Percentiles rank a stretch among this genome's conserved stretches.
phyloP scores from a whole-genome alignment of 2,113 vertebrate genomes.

The Grammomys dolichurus region DNA sequence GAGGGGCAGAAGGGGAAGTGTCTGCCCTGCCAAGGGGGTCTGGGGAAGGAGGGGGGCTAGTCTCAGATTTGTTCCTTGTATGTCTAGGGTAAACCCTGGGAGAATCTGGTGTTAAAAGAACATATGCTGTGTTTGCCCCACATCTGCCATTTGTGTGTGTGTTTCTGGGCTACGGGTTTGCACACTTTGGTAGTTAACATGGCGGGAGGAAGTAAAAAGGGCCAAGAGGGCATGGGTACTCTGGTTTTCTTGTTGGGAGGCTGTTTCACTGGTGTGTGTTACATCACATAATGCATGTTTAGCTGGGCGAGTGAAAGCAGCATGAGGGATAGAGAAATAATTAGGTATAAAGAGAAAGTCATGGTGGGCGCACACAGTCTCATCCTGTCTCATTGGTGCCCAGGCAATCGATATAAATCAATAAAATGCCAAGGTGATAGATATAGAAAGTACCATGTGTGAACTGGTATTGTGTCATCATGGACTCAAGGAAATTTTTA shows the following conservation, averaged over 20 bases:
- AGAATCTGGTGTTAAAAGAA: neutral
- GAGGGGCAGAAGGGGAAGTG: neutral
- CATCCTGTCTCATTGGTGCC: accelerated
- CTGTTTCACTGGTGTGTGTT: neutral
- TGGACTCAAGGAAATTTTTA: neutral
- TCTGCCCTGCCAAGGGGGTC: neutral
- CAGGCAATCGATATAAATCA: accelerated
- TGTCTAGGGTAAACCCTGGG: neutral
- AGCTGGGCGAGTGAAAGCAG: neutral
- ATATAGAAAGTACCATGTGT: accelerated
- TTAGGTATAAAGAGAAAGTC: accelerated
- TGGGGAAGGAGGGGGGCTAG: neutral
- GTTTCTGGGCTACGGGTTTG: neutral
- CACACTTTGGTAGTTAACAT: no score
- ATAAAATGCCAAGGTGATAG: accelerated
- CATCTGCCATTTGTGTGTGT: neutral
- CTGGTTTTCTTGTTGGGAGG: neutral
- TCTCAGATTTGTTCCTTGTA: neutral
- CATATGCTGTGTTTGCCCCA: neutral
- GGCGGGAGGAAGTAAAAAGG: no score
- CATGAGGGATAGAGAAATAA: accelerated
- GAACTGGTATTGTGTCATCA: accelerated
- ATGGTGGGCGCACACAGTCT: accelerated
- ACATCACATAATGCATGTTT: no score
- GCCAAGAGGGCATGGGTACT: neutral